These are phyloP conservation scores for Epinotia brunnichana DNA, from an alignment of 2,888 invertebrate genomes.

Conservation along the genomic window DNA sequence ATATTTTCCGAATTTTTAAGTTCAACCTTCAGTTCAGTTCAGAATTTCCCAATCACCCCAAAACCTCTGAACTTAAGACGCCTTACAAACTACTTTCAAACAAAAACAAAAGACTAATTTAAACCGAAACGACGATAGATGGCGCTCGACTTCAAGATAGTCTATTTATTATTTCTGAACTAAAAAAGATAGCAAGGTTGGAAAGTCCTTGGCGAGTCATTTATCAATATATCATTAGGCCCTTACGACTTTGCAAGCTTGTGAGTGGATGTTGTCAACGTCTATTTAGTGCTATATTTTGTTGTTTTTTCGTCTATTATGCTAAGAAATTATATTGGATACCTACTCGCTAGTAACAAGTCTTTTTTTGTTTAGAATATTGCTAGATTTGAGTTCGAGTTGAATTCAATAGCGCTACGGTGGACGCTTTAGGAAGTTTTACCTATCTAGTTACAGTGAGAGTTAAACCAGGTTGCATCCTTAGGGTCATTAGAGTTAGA, in stretches of 20 bases:
- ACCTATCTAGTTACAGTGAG: too few species aligned
- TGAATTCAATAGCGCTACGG: too few species aligned
- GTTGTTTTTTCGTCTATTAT: background rate
- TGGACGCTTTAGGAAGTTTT: too few species aligned
- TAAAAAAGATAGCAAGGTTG: slow-evolving; percentile 48
- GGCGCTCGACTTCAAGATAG: slow-evolving; percentile 6
- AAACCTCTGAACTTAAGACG: slow-evolving; percentile 18
- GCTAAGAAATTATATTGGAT: background rate
- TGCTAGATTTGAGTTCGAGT: too few species aligned
- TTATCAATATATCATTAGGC: slow-evolving; percentile 50
- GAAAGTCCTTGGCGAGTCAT: slow-evolving; percentile 44
- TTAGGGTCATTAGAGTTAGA: too few species aligned
- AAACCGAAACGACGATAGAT: slow-evolving; percentile 31
- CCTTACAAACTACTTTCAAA: slow-evolving; percentile 26
- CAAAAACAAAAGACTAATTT: slow-evolving; percentile 29
- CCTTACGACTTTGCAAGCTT: slow-evolving; percentile 37
- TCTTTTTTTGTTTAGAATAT: too few species aligned
- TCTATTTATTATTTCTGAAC: slow-evolving; percentile 42
- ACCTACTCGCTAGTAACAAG: too few species aligned
- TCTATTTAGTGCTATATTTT: background rate
- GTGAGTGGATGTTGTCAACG: slow-evolving; percentile 25
- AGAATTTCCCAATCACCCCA: slow-evolving; percentile 1
- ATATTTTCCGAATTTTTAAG: background rate
- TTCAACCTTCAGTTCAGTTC: background rate
- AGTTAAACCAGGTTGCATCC: too few species aligned